phyloP scores from a whole-genome alignment of 2,888 invertebrate genomes.

The Cinara cedri region DNA sequence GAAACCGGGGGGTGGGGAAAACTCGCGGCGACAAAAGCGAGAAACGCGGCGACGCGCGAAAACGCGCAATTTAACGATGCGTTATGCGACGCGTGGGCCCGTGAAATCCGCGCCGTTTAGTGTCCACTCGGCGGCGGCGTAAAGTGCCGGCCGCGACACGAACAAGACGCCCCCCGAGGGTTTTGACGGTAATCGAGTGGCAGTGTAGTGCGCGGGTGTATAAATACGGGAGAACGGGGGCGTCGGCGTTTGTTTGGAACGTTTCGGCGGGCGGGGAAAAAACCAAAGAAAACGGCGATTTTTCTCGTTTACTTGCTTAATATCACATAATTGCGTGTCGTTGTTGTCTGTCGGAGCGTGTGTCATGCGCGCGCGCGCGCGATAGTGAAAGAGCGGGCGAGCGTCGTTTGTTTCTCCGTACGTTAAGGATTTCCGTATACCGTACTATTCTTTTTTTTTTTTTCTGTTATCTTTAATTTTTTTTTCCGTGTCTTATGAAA shows the following conservation, averaged over 20 bases:
- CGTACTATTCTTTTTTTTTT: neutral
- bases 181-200: neutral
- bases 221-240: neutral
- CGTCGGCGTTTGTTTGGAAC: constrained; percentile 8
- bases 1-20: neutral
- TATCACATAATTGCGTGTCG: neutral
- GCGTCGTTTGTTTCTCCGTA: neutral
- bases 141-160: neutral
- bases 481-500: too few species aligned
- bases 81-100: neutral
- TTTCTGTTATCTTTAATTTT: too few species aligned
- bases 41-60: too few species aligned
- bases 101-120: constrained; percentile 14
- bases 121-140: neutral
- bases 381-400: neutral
- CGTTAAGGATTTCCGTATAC: neutral
- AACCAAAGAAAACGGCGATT: neutral
- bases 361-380: too few species aligned
- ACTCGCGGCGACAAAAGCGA: neutral
- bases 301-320: constrained; percentile 4
- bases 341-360: too few species aligned
- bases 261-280: constrained; percentile 21
- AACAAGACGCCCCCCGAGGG: neutral
- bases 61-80: too few species aligned
- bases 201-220: too few species aligned